Evolutionary conservation across 2,113 vertebrate genomes (phyloP), one percentile per base, ranked within the genome.

Genomic region (Passer montanus): DNA sequence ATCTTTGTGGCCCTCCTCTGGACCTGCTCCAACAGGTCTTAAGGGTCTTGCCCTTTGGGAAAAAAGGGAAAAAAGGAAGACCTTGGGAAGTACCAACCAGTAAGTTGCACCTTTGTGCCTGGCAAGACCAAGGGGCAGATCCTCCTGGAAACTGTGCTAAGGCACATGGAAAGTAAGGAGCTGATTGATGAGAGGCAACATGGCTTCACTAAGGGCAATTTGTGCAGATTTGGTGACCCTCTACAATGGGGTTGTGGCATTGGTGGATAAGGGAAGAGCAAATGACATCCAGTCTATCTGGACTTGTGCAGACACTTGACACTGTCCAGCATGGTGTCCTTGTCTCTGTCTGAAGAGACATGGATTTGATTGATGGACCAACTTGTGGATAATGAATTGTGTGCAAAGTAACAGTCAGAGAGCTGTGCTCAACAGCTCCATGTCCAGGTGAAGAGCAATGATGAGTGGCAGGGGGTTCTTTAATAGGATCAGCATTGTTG

Each of bases 181-280:
- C 49, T 56, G 26, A 49, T 35, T 64, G 85, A 41, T 56, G 43
- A 49, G 20, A 55, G 24, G 17, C 17, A 35, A 1, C 10, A 31
- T 22, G 9, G 21, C 58, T 73, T 49, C 43, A 49, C 37, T 49
- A 50, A 50, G 43, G 35, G 31, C 33, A 31, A 27, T 49, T 72
- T 22, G 26, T 87, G 26, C 16, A 56, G 6, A 66, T 27, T 37
- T 49, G 22, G 44, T 66, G 27, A 8, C 50, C 9, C 16, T 64
- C 9, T 43, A 11, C 3, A 7, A 43, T 56, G 27, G 13, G 16
- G 6, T 41, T 35, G 26, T 0, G 1, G 17, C 17, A 31, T 4
- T 73, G 35, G 14, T 56, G 30, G 21, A 19, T 56, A 64, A 73
- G 8, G 35, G 15, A 66, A 80, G 43, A 49, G 20, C 26, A 58